Evolutionary conservation across 2,113 vertebrate species (phyloP), one percentile per base, ranked within the genome.

Genomic region (Nymphicus hollandicus): DNA sequence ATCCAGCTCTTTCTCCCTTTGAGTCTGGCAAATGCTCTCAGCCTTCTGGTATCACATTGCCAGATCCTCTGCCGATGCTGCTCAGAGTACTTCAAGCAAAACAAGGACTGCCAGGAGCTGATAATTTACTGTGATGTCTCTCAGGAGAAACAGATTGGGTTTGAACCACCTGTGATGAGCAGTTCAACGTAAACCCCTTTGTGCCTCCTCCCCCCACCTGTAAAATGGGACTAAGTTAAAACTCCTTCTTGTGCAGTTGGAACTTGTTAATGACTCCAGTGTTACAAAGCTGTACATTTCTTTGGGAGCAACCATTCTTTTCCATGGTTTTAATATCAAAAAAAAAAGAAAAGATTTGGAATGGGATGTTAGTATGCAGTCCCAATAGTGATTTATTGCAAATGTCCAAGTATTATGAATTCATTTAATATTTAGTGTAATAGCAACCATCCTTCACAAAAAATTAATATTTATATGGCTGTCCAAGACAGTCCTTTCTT

Each of bases 401-500:
- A 81, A 89, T 58, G 77, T 89, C 88, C 64, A 86, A 82, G 91
- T 78, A 94, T 95, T 88, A 95, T 92, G 76, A 87, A 96, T 86
- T 74, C 60, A 94, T 92, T 87, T 95, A 94, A 95, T 93, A 94
- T 87, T 93, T 50, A 84, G 91, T 77, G 52, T 80, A 88, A 94
- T 91, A 94, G 93, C 68, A 88, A 81, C 37, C 69, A 89, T 91
- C 82, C 76, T 63, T 94, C 92, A 91, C 56, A 61, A 63, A 52
- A 91, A 94, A 91, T 96, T 93, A 93, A 87, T 89, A 89, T 81
- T 95, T 89, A 93, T 80, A 61, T 56, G 41, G 76, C 72, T 27
- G 35, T 78, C 81, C 63, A 79, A 91, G 77, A 80, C 73, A 86
- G 77, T 86, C 60, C 83, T 65, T 93, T 89, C 91, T 82, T 86